Evolutionary conservation across 1,140 invertebrate genomes (phyloP), one percentile per base, ranked within the genome.

Genomic region (Micrasema longulum): DNA sequence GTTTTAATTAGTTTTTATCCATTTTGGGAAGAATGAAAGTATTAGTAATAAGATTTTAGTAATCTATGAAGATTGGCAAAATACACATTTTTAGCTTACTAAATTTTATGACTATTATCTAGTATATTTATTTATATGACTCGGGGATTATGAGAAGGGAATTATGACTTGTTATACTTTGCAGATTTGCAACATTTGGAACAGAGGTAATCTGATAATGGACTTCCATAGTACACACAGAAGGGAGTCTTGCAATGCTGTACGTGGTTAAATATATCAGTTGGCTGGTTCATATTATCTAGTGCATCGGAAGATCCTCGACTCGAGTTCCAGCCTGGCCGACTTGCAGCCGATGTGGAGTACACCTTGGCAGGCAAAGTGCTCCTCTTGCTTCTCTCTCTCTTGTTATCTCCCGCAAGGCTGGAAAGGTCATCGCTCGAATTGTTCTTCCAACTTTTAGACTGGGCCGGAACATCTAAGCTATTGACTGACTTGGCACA

Each of bases 201-300:
- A 67, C 83, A 85, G 65, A 84, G 81, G 69, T 83, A 79, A 62
- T 82, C 77, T 45, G 84, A 81, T 31, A 71, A 80, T 0, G 81
- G 76, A 52, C 81, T 85, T 9, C 83, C 84, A 74, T 82, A 85
- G 74, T 82, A 84, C 78, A 82, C 77, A 60, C 84, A 85, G 1
- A 84, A 77, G 0, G 82, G 84, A 0, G 83, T 83, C 2, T 78
- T 70, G 67, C 84, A 85, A 0, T 81, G 82, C 14, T 76, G 72
- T 1, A 83, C 82, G 26, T 43, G 62, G 23, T 45, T 45, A 16
- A 64, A 64, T 45, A 64, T 45, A 47, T 64, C 60, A 16, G 57
- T n/a, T 22, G 60, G 23, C 7, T 64, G 11, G 23, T 14, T 38
- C 0, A 26, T 1, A 55, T 68, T 50, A 0, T 43, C 35, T 7